phyloP scores from a whole-genome alignment of 2,113 vertebrate species.

The Daboia siamensis region DNA sequence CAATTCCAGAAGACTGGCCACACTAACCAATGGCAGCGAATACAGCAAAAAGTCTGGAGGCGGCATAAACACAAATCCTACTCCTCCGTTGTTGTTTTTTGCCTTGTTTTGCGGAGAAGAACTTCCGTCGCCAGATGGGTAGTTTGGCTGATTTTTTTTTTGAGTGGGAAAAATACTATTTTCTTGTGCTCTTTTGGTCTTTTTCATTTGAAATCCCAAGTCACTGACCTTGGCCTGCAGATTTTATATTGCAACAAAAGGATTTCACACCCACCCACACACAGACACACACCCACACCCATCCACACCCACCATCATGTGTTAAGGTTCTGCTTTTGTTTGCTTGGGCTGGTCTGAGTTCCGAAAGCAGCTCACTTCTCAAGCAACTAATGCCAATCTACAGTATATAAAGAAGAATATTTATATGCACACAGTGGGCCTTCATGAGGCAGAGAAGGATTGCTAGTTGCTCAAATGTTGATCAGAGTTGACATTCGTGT shows the following conservation, averaged over 20 bases:
- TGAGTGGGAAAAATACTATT: neutral
- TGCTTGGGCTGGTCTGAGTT: neutral
- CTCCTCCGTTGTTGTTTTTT: neutral
- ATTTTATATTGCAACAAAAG: neutral
- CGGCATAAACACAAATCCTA: neutral
- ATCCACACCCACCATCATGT: neutral
- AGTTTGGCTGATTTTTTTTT: neutral
- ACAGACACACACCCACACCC: no score
- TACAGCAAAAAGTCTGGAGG: neutral
- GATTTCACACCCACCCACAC: neutral
- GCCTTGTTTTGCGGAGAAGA: neutral
- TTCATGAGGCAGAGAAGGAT: neutral
- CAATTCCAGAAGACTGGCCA: neutral
- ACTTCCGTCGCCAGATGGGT: neutral
- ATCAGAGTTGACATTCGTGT: neutral
- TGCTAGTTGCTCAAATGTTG: neutral
- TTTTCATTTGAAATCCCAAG: neutral
- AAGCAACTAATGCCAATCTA: neutral
- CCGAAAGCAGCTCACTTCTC: neutral
- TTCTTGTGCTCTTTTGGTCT: neutral
- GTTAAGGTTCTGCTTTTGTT: conserved; percentile 1
- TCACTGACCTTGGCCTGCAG: neutral
- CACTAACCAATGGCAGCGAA: neutral
- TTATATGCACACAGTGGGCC: neutral
- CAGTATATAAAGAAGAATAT: neutral